Conservation (phyloP, 2,113 vertebrate species). For the Aphelocoma coerulescens region DNA sequence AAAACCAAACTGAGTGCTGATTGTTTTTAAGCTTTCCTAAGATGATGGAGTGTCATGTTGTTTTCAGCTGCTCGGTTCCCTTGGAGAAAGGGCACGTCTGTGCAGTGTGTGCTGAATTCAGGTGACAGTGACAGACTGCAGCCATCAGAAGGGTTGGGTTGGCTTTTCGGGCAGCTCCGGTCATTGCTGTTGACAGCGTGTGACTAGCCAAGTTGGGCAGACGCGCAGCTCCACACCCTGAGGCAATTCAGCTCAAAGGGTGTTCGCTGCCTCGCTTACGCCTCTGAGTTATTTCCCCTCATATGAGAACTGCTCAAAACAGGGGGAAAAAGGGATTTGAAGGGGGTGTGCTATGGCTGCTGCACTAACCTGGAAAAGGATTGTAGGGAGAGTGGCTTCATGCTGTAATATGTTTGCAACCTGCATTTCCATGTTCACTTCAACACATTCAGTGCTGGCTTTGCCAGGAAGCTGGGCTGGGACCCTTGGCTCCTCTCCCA, state of each 20-base stretch:
- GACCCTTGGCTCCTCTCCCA: not conserved
- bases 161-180: not conserved
- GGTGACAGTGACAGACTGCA: not conserved
- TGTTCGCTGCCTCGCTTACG: rapidly evolving
- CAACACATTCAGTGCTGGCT: not conserved
- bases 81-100: not conserved
- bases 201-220: not conserved
- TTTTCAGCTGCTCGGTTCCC: slow-evolving; percentile 16
- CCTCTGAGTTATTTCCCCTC: not conserved
- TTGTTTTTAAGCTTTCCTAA: not conserved
- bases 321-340: not conserved
- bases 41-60: slow-evolving; percentile 7
- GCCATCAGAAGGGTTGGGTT: not conserved
- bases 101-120: not conserved
- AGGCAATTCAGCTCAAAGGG: not conserved
- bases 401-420: not conserved
- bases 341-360: not conserved
- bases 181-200: not conserved
- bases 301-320: not conserved
- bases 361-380: not conserved
- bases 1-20: not conserved
- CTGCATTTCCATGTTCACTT: not conserved
- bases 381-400: not conserved
- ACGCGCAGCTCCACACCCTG: not conserved
- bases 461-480: not conserved